These are phyloP conservation scores for Rhinatrema bivittatum DNA, from an alignment of 2,797 vertebrate species.

Conservation along the genomic window DNA sequence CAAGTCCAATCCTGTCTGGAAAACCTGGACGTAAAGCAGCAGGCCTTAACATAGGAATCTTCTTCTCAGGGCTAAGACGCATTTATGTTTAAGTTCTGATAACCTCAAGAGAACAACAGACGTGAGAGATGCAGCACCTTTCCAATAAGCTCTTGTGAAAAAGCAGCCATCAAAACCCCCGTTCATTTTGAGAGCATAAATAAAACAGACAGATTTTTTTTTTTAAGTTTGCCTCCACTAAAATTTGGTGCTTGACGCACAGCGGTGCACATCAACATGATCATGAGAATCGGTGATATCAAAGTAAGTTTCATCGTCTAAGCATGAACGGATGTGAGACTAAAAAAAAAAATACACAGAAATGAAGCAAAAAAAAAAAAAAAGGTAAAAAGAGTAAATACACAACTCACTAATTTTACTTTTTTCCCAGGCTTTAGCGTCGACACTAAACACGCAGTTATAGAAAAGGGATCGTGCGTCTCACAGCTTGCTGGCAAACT, in stretches of 20 bases:
- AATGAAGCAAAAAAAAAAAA: conserved; percentile 29
- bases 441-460: conserved; percentile 32
- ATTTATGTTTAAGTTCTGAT: conserved; percentile 52
- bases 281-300: conserved; percentile 33
- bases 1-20: conserved; percentile 26
- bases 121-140: conserved; percentile 61
- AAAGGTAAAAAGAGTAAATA: conserved; percentile 21
- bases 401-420: conserved; percentile 29
- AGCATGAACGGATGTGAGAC: conserved; percentile 35
- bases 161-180: conserved; percentile 35
- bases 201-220: neutral
- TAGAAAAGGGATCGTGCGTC: conserved; percentile 65
- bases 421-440: conserved; percentile 16
- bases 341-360: too few species aligned
- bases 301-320: conserved; percentile 27
- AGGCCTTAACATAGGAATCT: conserved; percentile 51
- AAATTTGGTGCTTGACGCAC: conserved; percentile 24
- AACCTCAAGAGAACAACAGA: conserved; percentile 52
- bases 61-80: too few species aligned
- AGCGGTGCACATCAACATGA: conserved; percentile 30
- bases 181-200: conserved; percentile 14
- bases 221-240: conserved; percentile 14
- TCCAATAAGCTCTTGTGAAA: too few species aligned
- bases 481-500: conserved; percentile 63
- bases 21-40: conserved; percentile 35